These are phyloP conservation scores for Holacanthella duospinosa DNA, from an alignment of 2,888 invertebrate genomes.

Conservation along the genomic window DNA sequence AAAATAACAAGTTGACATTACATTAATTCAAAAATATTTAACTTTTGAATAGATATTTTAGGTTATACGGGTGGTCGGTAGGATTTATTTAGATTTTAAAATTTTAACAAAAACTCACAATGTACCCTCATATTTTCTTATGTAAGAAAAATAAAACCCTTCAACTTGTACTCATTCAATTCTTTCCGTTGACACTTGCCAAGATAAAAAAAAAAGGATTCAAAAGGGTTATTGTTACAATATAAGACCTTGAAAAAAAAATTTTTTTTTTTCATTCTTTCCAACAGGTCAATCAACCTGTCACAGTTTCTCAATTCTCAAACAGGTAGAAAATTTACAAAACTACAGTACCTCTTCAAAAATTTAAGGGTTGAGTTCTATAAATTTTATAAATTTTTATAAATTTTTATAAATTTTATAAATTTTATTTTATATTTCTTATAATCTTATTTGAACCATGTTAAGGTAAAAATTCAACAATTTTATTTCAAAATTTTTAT, in stretches of 20 bases:
- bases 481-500: no score
- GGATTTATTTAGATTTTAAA: neutral
- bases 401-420: no score
- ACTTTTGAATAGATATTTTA: no score
- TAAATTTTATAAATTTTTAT: no score
- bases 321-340: constrained; percentile 1
- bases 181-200: neutral
- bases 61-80: neutral
- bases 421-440: no score
- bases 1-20: no score
- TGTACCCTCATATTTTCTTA: neutral
- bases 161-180: neutral
- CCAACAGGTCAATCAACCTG: constrained; percentile 3
- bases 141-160: neutral
- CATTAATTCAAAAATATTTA: no score
- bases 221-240: neutral
- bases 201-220: neutral
- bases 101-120: neutral
- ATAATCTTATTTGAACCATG: no score
- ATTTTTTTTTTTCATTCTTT: no score
- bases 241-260: neutral
- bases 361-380: no score
- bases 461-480: no score
- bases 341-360: no score
- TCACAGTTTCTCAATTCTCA: neutral